Evolutionary conservation across 92 coral and sea anemone species (phyloP).

Genomic region (Phenganax stokvisi): DNA sequence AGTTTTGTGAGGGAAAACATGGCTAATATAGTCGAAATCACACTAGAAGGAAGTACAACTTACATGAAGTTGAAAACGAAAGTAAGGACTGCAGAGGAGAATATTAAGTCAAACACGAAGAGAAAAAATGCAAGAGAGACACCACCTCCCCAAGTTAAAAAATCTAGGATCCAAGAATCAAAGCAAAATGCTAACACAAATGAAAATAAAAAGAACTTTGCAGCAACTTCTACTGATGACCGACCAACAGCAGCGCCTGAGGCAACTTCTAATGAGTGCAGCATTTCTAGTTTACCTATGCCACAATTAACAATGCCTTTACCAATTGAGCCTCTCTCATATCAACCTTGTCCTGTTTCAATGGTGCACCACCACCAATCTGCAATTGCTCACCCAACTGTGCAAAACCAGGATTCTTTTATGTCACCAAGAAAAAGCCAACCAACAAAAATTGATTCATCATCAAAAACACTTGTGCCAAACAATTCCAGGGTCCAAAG

Average conservation of each 20-base stretch:
- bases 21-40: conserved; percentile 19
- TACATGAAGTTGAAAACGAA: conserved; percentile 3
- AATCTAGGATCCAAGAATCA: too few relatives aligned
- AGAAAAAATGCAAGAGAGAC: conserved; percentile 4
- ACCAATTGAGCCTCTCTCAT: too few relatives aligned
- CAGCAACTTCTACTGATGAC: too few relatives aligned
- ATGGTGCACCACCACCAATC: not conserved
- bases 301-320: too few relatives aligned
- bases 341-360: too few relatives aligned
- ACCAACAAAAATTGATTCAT: not conserved
- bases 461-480: conserved; percentile 5
- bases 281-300: too few relatives aligned
- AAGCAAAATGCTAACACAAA: not conserved
- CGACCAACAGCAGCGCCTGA: too few relatives aligned
- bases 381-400: not conserved
- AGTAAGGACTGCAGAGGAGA: not conserved
- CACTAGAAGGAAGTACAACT: conserved; percentile 7
- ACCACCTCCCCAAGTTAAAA: not conserved
- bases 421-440: not conserved
- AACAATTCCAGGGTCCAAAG: conserved; percentile 48
- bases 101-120: too few relatives aligned
- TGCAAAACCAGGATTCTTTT: not conserved
- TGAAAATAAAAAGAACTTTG: not conserved
- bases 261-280: too few relatives aligned
- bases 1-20: conserved; percentile 6